These are phyloP conservation scores for Ceyx cyanopectus DNA, from an alignment of 2,113 vertebrate genomes.

Conservation along the genomic window DNA sequence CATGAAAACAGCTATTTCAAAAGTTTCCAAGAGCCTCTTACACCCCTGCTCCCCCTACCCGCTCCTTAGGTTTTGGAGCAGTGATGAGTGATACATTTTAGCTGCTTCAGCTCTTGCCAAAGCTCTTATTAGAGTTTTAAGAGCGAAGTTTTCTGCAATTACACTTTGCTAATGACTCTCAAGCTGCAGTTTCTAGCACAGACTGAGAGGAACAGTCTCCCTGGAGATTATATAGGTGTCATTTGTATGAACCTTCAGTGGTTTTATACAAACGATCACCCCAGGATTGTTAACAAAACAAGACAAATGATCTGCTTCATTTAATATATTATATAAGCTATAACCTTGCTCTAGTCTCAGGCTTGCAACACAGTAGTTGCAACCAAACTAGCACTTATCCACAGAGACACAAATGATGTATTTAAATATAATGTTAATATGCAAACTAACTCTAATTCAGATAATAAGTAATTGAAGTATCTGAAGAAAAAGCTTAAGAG, in stretches of 20 bases:
- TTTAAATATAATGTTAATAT: background rate
- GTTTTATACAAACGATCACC: background rate
- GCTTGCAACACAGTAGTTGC: background rate
- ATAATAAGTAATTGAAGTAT: background rate
- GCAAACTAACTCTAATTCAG: background rate
- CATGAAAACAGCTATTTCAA: slow-evolving; percentile 55
- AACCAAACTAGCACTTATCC: slow-evolving; percentile 10
- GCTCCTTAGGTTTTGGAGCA: slow-evolving; percentile 51
- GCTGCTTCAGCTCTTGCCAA: slow-evolving; percentile 48
- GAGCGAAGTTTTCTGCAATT: background rate
- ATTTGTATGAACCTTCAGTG: slow-evolving; percentile 1
- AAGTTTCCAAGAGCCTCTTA: slow-evolving; percentile 60
- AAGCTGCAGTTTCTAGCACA: background rate
- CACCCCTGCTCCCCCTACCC: background rate
- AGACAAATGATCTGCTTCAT: slow-evolving; percentile 11
- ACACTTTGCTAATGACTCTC: background rate
- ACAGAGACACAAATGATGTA: background rate
- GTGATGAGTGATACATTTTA: slow-evolving; percentile 71
- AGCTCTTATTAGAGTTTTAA: background rate
- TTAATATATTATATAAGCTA: slow-evolving; percentile 11
- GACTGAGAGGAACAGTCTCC: background rate
- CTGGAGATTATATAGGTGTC: slow-evolving; percentile 29
- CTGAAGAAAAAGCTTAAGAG: background rate
- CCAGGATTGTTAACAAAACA: background rate
- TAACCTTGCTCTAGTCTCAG: slow-evolving; percentile 7